Evolutionary conservation across 2,113 vertebrate genomes (phyloP), one percentile per base, ranked within the genome.

Genomic region (Dryoscopus gambensis): DNA sequence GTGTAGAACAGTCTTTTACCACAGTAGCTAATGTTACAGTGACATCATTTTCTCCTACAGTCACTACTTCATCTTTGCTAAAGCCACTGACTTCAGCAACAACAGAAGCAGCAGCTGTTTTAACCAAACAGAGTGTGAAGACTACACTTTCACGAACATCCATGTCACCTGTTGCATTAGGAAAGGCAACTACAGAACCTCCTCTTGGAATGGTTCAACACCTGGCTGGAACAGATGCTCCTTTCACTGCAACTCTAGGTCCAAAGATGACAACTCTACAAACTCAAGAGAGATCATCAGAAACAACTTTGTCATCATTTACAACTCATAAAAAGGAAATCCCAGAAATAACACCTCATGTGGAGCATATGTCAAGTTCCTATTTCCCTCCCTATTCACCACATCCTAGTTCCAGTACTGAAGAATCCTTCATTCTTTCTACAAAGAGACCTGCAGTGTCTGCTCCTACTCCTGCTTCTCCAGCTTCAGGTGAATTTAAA

Each of bases 401-500:
- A 14, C 82, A 79, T 39, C 70, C 77, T 49, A 49, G 44, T 52
- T 87, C 63, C 62, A 64, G 81, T 69, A 62, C 70, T 52, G 83
- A 74, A 91, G 95, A 90, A 70, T 46, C 52, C 3, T 4, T 63
- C 21, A 33, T 37, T 42, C 31, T 76, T 89, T 85, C 92, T 84
- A 78, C 87, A 71, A 74, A 63, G 84, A 78, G 17, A 27, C 33
- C 53, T 78, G 44, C 52, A 30, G 18, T 56, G 12, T 86, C 94
- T 55, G 47, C 28, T 94, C 14, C 85, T 76, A 23, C 30, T 87
- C 27, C 71, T 81, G 77, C 50, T 84, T 96, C 91, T 84, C 52
- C 94, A 87, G 52, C 67, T 85, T 92, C 80, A 64, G 80, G 53
- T 40, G 94, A 93, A 86, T 71, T 94, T 6, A 95, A 93, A 87